Conservation (phyloP, 2,113 vertebrate species). For the Paracanthobrama guichenoti region DNA sequence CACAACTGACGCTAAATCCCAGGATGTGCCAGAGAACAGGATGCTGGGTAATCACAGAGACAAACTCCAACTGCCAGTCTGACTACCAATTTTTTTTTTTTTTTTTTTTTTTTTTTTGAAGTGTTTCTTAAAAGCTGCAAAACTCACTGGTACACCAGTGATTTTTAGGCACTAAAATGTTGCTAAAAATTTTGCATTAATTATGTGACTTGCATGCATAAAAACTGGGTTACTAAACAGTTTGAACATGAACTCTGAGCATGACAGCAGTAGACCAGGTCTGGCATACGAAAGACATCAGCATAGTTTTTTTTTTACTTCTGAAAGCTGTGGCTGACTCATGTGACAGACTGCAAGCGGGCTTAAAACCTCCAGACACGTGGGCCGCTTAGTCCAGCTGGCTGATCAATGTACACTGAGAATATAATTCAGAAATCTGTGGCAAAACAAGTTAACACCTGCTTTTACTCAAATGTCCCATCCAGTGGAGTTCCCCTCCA, state of each 20-base stretch:
- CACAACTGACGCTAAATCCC: conserved; percentile 30
- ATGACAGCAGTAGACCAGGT: not conserved
- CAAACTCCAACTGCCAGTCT: not conserved
- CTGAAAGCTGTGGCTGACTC: not conserved
- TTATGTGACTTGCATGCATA: not conserved
- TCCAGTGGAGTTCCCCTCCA: not conserved
- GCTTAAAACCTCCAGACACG: not conserved
- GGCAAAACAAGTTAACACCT: not conserved
- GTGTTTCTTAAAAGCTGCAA: not conserved
- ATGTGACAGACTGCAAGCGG: not conserved
- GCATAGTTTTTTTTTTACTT: not conserved
- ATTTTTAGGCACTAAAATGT: not conserved
- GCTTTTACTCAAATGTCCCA: not conserved
- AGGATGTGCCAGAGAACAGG: conserved; percentile 12
- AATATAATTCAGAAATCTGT: not conserved
- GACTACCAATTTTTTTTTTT: no score
- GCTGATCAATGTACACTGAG: not conserved
- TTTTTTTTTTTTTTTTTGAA: no score
- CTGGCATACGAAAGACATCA: not conserved
- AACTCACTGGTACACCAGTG: not conserved
- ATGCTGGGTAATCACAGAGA: conserved; percentile 22
- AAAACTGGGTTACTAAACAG: not conserved
- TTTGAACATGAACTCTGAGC: not conserved
- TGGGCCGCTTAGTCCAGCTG: no score
- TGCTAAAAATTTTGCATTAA: no score